Evolutionary conservation across 2,888 invertebrate species (phyloP), one percentile per base, ranked within the genome.

Genomic region (Exocentrus adspersus): DNA sequence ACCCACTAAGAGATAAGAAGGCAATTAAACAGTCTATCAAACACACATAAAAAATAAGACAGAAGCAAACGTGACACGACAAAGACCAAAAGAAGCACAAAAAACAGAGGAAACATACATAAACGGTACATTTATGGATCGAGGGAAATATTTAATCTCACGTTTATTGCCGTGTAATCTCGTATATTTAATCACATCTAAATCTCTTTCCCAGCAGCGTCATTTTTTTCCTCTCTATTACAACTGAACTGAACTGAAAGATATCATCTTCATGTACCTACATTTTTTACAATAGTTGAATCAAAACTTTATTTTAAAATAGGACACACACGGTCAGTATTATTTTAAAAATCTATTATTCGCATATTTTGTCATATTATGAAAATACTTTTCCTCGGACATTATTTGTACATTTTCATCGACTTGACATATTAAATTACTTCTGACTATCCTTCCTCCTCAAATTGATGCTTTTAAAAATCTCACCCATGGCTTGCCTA

Each of bases 401-500:
- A 7, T 24, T 24, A 24, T 24, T 24, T 24, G n/a, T n/a, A n/a
- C n/a, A n/a, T n/a, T n/a, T 24, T 24, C 24, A 24, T 24, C 7
- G 7, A 24, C 24, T 24, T n/a, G 2, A 45, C 20, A 17, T 20
- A 9, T 50, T 43, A 16, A 14, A 17, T 17, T 41, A 37, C 41
- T 42, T 45, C 10, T 48, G 19, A 48, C 57, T 62, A 12, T 58
- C 67, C 52, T 61, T 65, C 10, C 65, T 63, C 53, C 69, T 66
- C 20, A 70, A 59, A 57, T 69, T 60, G 19, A 69, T 69, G 10
- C 37, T 60, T 57, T 62, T 51, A 42, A 69, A 67, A 58, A 69
- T 64, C n/a, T 69, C 54, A 7, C 51, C 58, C 75, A 77, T 77
- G 5, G 69, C 69, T 59, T 67, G 60, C 50, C 67, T 70, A 52